Percentiles rank a stretch among this genome's conserved stretches.
Conservation (phyloP, 2,888 invertebrate species). For the Hydrotaea cyrtoneurina region DNA sequence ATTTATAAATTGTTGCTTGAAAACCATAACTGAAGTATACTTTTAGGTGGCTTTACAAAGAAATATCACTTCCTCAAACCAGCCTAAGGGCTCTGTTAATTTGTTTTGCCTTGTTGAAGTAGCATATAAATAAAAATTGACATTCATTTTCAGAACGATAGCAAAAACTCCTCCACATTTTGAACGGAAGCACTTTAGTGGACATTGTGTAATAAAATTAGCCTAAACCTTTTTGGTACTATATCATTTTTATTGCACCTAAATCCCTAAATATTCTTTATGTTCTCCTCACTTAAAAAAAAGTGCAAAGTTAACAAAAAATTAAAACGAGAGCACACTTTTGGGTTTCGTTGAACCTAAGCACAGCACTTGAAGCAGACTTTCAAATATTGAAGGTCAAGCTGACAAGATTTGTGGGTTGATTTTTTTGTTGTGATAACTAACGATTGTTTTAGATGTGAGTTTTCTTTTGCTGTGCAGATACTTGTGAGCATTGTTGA, state of each 20-base stretch:
- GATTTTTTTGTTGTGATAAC: not conserved
- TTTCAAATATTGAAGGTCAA: conserved; percentile 6
- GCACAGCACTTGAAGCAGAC: not conserved
- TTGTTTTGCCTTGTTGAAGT: no score
- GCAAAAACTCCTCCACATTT: no score
- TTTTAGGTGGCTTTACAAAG: no score
- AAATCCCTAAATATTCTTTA: conserved; percentile 27
- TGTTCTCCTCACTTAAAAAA: not conserved
- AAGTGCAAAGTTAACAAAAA: conserved; percentile 14
- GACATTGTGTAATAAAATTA: not conserved
- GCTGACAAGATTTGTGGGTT: conserved; percentile 1
- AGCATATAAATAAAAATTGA: no score
- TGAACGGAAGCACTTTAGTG: no score
- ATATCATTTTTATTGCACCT: conserved; percentile 21
- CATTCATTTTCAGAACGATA: no score
- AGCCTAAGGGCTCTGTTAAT: no score
- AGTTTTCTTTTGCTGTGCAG: not conserved
- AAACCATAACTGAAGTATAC: no score
- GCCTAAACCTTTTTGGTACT: conserved; percentile 25
- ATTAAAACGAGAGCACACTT: not conserved
- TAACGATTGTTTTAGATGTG: conserved; percentile 13
- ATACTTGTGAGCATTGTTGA: not conserved
- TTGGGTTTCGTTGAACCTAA: not conserved
- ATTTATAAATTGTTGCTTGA: no score
- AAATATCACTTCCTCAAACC: no score